Percentiles rank a stretch among this genome's conserved stretches.
These are phyloP conservation scores for Blomia tropicalis DNA, from an alignment of 2,888 invertebrate genomes.

Conservation along the genomic window DNA sequence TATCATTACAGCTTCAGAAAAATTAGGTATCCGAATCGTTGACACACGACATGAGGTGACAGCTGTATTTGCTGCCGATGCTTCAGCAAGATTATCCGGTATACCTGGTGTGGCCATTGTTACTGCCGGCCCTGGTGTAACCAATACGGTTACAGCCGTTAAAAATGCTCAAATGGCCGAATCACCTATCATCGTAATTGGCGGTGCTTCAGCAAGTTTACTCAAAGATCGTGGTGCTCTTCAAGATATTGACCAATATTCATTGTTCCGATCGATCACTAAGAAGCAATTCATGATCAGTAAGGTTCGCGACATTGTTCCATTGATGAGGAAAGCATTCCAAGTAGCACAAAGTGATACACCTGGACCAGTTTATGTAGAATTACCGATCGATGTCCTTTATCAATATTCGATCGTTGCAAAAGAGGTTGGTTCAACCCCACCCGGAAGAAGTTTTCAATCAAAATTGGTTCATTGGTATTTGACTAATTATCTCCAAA, in stretches of 20 bases:
- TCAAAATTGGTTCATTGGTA: conserved; percentile 38
- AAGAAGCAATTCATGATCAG: conserved; percentile 42
- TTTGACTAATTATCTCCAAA: conserved; percentile 34
- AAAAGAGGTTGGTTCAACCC: conserved; percentile 32
- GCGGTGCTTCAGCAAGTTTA: conserved; percentile 45
- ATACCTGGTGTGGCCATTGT: conserved; percentile 46
- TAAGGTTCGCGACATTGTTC: conserved; percentile 42
- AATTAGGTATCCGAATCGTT: conserved; percentile 42
- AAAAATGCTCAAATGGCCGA: conserved; percentile 50
- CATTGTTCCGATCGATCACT: conserved; percentile 44
- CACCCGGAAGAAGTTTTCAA: conserved; percentile 31
- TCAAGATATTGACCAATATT: conserved; percentile 45
- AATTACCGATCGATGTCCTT: conserved; percentile 45
- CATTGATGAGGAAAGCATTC: conserved; percentile 41
- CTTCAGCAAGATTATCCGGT: conserved; percentile 44
- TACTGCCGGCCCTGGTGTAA: conserved; percentile 45
- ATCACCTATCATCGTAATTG: conserved; percentile 44
- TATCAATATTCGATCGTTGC: conserved; percentile 42
- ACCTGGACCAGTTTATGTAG: conserved; percentile 47
- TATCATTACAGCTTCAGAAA: conserved; percentile 44
- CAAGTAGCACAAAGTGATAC: conserved; percentile 42
- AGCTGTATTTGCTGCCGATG: conserved; percentile 47
- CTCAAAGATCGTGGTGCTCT: conserved; percentile 44
- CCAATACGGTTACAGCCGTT: conserved; percentile 46
- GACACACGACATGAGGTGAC: conserved; percentile 46